Percentiles rank a stretch among this genome's conserved stretches.
Evolutionary conservation across 2,797 vertebrate genomes (phyloP).

Genomic region (Oreochromis mossambicus): DNA sequence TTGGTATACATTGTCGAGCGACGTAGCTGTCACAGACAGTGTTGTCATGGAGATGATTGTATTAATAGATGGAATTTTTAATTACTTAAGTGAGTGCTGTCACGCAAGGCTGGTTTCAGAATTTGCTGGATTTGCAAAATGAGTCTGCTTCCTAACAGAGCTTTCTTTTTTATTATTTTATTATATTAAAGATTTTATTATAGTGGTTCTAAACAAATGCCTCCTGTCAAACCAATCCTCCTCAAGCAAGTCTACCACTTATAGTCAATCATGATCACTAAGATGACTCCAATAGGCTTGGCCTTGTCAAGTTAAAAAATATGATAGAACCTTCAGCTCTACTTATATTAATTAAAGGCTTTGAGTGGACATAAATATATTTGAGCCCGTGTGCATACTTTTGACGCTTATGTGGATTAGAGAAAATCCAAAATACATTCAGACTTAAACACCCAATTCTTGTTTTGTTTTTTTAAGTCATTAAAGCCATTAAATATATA

Average conservation of each 20-base stretch:
- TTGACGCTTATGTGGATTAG: not conserved
- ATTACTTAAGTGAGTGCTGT: not conserved
- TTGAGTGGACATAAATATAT: not conserved
- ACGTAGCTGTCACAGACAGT: constrained; percentile 1
- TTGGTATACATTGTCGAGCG: not conserved
- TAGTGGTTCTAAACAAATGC: not conserved
- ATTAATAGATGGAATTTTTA: not conserved
- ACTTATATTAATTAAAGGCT: not conserved
- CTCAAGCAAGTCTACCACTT: not conserved
- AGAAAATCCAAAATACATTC: not conserved
- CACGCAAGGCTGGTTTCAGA: not conserved
- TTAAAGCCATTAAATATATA: not conserved
- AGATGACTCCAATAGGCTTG: not conserved
- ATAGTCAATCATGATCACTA: not conserved
- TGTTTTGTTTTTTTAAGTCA: not conserved
- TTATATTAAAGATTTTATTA: not conserved
- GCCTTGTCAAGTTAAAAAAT: not conserved
- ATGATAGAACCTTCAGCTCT: not conserved
- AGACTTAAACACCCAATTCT: not conserved
- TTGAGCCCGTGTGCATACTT: not conserved
- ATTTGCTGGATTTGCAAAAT: not conserved
- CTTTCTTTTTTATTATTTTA: not conserved
- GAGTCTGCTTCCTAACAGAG: not conserved
- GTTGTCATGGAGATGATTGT: constrained; percentile 29
- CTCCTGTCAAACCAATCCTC: not conserved